Evolutionary conservation across 64 coral and sea anemone genomes (phyloP).

Genomic region (Montipora capricornis): DNA sequence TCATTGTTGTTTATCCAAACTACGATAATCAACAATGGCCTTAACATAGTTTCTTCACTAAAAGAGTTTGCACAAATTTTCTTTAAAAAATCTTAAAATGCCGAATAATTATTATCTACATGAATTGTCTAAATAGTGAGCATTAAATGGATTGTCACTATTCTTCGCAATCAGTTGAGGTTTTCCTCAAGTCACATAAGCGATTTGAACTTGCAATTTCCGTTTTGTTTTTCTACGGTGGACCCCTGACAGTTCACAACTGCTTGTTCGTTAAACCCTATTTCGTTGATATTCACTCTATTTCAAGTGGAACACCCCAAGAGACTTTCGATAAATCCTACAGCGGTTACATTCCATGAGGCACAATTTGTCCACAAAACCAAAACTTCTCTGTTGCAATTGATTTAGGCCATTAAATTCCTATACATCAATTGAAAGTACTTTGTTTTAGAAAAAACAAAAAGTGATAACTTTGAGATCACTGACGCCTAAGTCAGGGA

Average conservation of each 20-base stretch:
- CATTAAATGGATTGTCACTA: not conserved
- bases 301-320: not conserved
- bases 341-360: not conserved
- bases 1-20: slow-evolving; percentile 16
- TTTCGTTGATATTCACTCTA: not conserved
- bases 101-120: not conserved
- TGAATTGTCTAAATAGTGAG: not conserved
- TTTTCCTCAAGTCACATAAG: not conserved
- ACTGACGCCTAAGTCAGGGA: not conserved
- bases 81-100: not conserved
- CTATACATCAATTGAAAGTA: not conserved
- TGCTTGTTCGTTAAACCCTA: not conserved
- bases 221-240: not conserved
- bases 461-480: slow-evolving; percentile 21
- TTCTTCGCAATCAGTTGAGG: too few relatives aligned
- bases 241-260: not conserved
- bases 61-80: not conserved
- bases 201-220: not conserved
- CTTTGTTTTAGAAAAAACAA: slow-evolving; percentile 25
- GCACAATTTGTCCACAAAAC: too few relatives aligned
- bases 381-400: not conserved
- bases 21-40: not conserved
- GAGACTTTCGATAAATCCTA: not conserved
- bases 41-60: not conserved
- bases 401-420: not conserved